Base-by-base conservation (phyloP, 2,888 invertebrate species). In the Coenonympha arcania region DNA sequence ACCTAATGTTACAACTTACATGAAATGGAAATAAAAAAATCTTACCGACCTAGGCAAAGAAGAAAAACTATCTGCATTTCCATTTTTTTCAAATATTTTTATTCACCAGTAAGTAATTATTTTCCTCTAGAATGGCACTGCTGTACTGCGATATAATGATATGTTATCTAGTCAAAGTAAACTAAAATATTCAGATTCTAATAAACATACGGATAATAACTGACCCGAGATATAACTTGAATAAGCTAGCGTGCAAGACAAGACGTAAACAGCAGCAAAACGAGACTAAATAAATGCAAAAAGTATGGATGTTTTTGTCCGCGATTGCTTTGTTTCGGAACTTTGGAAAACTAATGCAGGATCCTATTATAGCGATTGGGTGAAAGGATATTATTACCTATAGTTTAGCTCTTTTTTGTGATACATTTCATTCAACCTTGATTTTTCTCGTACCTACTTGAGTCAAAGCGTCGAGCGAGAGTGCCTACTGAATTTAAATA, bases 191-290 rank as follows among this genome's bases (percentile, higher is more conserved):
- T n/a, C n/a, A 16, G 8, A 22, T n/a, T 37, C 11, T 11, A 41
- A 24, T 22, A 40, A 33, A 41, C 18, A 42, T 37, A 49, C 54
- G 40, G 30, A 44, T 51, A 40, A 31, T 11, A 51, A 19, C 46
- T 46, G 30, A 64, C 55, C 60, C 58, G 62, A 68, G 67, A 64
- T 64, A 59, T 65, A 68, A 65, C 65, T 64, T 68, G 68, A 76
- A 73, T 77, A 73, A 74, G 71, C 64, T 68, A 75, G 64, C 72
- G 69, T 71, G 69, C 68, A 66, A 65, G 65, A 67, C 60, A 65
- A 62, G 68, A 63, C 4, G 22, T 65, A 60, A 69, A 65, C 69
- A 65, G 64, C 71, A 63, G 68, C 58, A 54, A 54, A 52, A 54
- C 16, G 15, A 28, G 9, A 11, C 11, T 55, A 71, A 70, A 65